Evolutionary conservation across 2,113 vertebrate genomes (phyloP).

Genomic region (Saimiri boliviensis): DNA sequence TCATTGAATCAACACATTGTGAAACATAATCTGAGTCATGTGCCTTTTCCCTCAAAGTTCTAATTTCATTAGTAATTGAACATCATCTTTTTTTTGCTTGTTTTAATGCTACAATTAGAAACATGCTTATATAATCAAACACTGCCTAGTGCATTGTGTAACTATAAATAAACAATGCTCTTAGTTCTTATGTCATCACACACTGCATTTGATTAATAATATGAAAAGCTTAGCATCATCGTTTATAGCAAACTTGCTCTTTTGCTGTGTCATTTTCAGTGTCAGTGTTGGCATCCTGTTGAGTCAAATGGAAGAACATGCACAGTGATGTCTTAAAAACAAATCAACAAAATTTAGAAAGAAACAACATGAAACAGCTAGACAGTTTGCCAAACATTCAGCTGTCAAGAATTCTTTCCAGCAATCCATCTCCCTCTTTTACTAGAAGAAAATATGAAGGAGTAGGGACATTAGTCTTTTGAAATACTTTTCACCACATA

Average conservation of each 20-base stretch:
- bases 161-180: constrained; percentile 41
- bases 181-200: constrained; percentile 15
- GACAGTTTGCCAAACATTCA: constrained; percentile 51
- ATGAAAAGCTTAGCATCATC: constrained; percentile 43
- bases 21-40: constrained; percentile 71
- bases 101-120: constrained; percentile 80
- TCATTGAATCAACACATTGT: constrained; percentile 59
- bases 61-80: constrained; percentile 80
- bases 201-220: constrained; percentile 60
- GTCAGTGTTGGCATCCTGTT: not conserved
- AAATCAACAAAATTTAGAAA: constrained; percentile 72
- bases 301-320: constrained; percentile 61
- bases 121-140: constrained; percentile 76
- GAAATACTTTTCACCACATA: not conserved
- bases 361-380: constrained; percentile 67
- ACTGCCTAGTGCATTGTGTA: constrained; percentile 57
- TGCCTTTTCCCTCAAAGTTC: constrained; percentile 66
- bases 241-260: constrained; percentile 29
- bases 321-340: constrained; percentile 64
- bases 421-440: constrained; percentile 32
- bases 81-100: constrained; percentile 61
- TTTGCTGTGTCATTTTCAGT: constrained; percentile 69
- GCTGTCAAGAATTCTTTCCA: constrained; percentile 54
- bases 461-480: not conserved
- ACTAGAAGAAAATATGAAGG: not conserved